Evolutionary conservation across 2,113 vertebrate species (phyloP).

Genomic region (Nanorana parkeri): DNA sequence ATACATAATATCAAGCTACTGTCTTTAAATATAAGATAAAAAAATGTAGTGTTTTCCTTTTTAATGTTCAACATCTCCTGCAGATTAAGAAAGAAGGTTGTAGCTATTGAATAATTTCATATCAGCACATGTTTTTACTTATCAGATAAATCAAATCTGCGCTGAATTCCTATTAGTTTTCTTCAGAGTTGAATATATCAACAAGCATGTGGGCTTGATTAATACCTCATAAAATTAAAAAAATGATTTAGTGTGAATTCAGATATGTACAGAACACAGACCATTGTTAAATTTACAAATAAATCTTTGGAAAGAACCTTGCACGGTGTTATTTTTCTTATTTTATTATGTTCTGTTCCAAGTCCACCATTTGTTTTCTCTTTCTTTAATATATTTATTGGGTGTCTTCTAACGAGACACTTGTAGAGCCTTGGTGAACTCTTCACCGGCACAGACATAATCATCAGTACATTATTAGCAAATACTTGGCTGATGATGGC

Average conservation of each 20-base stretch:
- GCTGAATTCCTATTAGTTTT: slow-evolving; percentile 54
- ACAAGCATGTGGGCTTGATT: slow-evolving; percentile 48
- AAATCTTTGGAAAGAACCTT: slow-evolving; percentile 28
- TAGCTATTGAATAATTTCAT: slow-evolving; percentile 44
- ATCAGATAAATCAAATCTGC: slow-evolving; percentile 52
- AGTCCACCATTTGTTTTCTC: background rate
- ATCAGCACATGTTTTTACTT: slow-evolving; percentile 53
- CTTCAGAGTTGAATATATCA: slow-evolving; percentile 46
- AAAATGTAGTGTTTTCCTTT: background rate
- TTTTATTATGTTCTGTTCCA: slow-evolving; percentile 12
- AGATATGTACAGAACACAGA: background rate
- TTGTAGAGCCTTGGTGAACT: slow-evolving; percentile 31
- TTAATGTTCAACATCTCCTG: slow-evolving; percentile 45
- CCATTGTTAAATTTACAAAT: slow-evolving; percentile 35
- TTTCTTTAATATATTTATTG: background rate
- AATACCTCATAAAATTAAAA: slow-evolving; percentile 48
- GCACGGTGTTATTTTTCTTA: background rate
- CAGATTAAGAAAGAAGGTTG: slow-evolving; percentile 43
- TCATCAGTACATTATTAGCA: slow-evolving; percentile 37
- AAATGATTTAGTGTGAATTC: slow-evolving; percentile 42
- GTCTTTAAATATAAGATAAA: background rate
- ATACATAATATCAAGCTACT: too few species aligned
- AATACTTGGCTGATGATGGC: slow-evolving; percentile 42
- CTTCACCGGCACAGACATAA: slow-evolving; percentile 22
- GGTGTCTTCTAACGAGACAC: background rate